Base-by-base conservation (phyloP, 2,888 invertebrate genomes). In the Hyposoter dolosus region DNA sequence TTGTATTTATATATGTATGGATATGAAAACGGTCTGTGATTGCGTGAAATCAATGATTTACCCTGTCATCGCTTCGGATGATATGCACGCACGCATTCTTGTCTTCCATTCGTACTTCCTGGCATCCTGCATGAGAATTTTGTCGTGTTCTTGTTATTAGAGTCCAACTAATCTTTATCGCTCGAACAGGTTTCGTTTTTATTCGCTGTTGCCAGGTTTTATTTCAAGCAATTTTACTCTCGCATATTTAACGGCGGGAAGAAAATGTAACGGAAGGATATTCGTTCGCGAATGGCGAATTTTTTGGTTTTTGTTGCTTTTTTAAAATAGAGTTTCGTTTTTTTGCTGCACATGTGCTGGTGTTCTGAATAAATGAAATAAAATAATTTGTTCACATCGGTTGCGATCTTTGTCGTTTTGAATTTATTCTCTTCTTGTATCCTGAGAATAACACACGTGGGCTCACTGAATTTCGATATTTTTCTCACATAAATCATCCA, bases 41-140 rank as follows among this genome's bases (percentile, higher is more conserved):
- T 80, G 83, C 83, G 83, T 77, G 80, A 83, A 85, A 85, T 85
- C 85, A 80, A 83, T 85, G 79, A 85, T 85, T 56, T 63, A 72
- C 56, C 32, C 79, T 83, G 85, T 85, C 85, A 69, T 68, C 85
- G 76, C 66, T 77, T 56, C 47, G 50, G 35, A 60, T 76, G 72
- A 72, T 65, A 40, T 28, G 71, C 72, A 35, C 63, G 10, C 83
- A 79, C 60, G 68, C 32, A 69, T 63, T 40, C 74, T 69, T 85
- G 43, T 65, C 65, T n/a, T 32, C 32, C 35, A 15, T 35, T 23
- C 35, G 32, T 9, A 65, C 47, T 43, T 32, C 17, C 76, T 32
- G 7, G 19, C 45, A n/a, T 45, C 43, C 19, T 40, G 23, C 56
- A 12, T 32, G 32, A 15, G 63, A 60, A 75, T 74, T 74, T 83